phyloP scores from a whole-genome alignment of 1,140 invertebrate species.

The Drosophila cardini region DNA sequence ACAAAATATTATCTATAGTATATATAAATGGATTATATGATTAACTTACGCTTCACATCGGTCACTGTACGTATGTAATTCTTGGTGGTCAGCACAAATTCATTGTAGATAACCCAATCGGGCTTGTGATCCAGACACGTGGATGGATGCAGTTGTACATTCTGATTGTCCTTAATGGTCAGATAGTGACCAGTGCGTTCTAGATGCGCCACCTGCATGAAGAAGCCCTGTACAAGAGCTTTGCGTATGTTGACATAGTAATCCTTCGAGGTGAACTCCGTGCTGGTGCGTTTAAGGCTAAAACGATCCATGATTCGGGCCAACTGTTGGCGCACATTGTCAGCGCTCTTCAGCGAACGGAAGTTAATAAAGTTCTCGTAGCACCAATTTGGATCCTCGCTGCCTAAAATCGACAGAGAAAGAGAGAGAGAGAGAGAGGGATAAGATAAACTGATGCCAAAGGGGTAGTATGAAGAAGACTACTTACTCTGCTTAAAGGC shows the following conservation, averaged over 20 bases:
- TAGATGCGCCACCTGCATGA: constrained; percentile 99
- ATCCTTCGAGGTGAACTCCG: constrained; percentile 99
- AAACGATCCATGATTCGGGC: constrained; percentile 92
- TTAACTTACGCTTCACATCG: constrained; percentile 97
- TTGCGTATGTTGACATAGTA: constrained; percentile 99
- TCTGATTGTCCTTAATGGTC: constrained; percentile 99
- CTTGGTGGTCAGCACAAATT: constrained; percentile 99
- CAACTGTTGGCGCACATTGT: constrained; percentile 89
- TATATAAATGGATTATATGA: not conserved
- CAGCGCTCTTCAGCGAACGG: constrained; percentile 95
- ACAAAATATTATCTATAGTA: not conserved
- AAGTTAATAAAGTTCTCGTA: constrained; percentile 99
- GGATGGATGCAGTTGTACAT: constrained; percentile 99
- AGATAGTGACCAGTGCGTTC: constrained; percentile 98
- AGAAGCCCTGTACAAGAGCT: constrained; percentile 98
- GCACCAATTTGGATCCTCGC: constrained; percentile 92
- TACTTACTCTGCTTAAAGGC: constrained; percentile 99
- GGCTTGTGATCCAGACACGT: constrained; percentile 99
- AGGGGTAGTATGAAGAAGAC: not conserved
- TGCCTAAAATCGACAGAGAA: constrained; percentile 85
- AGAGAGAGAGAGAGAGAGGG: too few relatives aligned
- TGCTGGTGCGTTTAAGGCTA: constrained; percentile 95
- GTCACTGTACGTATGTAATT: constrained; percentile 99
- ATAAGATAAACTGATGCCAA: constrained; percentile 70
- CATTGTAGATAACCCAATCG: constrained; percentile 99